Base-by-base conservation (phyloP, 2,113 vertebrate genomes). In the Bujurquina vittata region DNA sequence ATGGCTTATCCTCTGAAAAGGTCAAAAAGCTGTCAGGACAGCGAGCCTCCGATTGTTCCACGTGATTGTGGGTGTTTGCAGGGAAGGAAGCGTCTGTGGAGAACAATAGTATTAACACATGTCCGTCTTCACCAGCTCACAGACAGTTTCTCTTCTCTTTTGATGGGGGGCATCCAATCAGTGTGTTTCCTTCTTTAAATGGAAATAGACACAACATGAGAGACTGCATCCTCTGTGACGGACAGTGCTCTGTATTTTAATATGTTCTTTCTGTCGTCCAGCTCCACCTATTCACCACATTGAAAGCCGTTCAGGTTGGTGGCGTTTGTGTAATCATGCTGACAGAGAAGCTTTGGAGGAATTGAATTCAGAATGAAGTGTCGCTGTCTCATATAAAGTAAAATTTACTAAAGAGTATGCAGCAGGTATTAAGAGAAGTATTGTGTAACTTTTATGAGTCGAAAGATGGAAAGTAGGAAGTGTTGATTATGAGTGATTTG, bases 81-180 rank as follows among this genome's bases (percentile, higher is more conserved):
- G n/a, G 65, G 59, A 69, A 87, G 83, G 76, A 89, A 40, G 76
- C n/a, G 35, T 80, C 35, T 63, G 31, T 23, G 10, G 18, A 61
- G 75, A 83, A 73, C 75, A 86, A 29, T 61, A 26, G 6, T 52
- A 18, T 58, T 4, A 76, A 79, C 63, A 58, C 18, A 57, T 55
- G 31, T 7, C 18, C 52, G 26, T 15, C 56, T 74, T 65, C 17
- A 55, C 1, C 57, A 5, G 43, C 49, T 69, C 15, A 8, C 35
- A 7, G 15, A 15, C 29, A 37, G 3, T 49, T 69, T 69, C 40
- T 49, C 40, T 29, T 20, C 15, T 49, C 9, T 10, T 69, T 69
- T 69, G 23, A 69, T 20, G 35, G 35, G 35, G 35, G 35, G 35
- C 58, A 69, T 80, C 20, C 20, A 7, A 80, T 84, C 31, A 49